Conservation (phyloP, 2,797 vertebrate species). For the Triplophysa yarkandensis region DNA sequence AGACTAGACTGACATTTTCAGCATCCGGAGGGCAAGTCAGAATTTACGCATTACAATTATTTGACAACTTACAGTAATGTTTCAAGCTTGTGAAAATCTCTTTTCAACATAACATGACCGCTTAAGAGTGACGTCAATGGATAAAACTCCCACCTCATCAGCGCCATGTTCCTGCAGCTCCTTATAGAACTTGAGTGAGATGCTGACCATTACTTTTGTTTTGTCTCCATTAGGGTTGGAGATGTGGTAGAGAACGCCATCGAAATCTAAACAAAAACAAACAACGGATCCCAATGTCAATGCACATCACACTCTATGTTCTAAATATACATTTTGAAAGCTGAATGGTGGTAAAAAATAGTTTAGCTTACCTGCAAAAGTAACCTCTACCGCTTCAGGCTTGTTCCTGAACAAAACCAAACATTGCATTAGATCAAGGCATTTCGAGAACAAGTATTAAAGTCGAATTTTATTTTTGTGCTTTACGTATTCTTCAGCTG, state of each 20-base stretch:
- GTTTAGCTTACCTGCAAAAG: constrained; percentile 89
- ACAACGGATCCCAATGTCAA: not conserved
- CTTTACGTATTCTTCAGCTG: no score
- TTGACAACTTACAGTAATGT: not conserved
- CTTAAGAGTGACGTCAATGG: not conserved
- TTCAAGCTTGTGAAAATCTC: not conserved
- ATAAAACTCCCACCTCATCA: constrained; percentile 83
- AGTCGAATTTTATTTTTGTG: not conserved
- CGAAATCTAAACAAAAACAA: constrained; percentile 82
- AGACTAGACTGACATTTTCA: not conserved
- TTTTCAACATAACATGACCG: not conserved
- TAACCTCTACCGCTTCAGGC: constrained; percentile 97
- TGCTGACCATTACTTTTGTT: constrained; percentile 99
- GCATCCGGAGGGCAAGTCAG: not conserved
- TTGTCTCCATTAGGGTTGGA: constrained; percentile 98
- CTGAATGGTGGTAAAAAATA: not conserved
- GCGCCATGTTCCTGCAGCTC: constrained; percentile 97
- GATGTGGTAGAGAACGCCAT: constrained; percentile 99
- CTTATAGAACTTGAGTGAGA: constrained; percentile 99
- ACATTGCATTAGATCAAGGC: not conserved
- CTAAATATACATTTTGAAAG: not conserved
- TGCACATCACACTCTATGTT: not conserved
- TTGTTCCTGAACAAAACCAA: constrained; percentile 83
- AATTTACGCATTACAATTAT: not conserved
- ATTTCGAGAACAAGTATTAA: not conserved